Evolutionary conservation across 2,113 vertebrate genomes (phyloP).

Genomic region (Alethe diademata): DNA sequence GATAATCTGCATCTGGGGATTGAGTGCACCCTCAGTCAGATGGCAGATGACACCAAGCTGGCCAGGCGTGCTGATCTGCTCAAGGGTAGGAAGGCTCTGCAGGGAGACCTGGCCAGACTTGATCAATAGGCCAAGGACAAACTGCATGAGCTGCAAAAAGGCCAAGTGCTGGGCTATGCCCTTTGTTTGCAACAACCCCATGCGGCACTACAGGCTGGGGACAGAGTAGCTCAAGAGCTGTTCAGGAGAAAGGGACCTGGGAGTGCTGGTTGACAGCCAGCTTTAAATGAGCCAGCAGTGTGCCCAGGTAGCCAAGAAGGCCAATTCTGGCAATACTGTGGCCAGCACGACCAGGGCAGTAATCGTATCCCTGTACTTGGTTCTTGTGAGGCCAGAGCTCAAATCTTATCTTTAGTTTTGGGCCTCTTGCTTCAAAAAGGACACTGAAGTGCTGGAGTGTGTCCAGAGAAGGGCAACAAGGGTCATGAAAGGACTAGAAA

Average conservation of each 20-base stretch:
- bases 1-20: not conserved
- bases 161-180: no score
- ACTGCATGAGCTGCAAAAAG: not conserved
- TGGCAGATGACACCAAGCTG: not conserved
- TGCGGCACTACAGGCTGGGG: not conserved
- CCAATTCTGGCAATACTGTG: not conserved
- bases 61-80: not conserved
- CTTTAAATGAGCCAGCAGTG: not conserved
- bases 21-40: not conserved
- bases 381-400: not conserved
- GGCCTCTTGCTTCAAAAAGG: not conserved
- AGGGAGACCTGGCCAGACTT: not conserved
- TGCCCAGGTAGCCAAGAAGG: not conserved
- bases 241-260: not conserved
- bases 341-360: not conserved
- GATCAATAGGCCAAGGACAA: not conserved
- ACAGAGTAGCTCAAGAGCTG: rapidly evolving
- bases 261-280: not conserved
- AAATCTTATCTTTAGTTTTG: not conserved
- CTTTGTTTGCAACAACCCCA: not conserved
- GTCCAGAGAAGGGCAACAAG: not conserved
- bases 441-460: not conserved
- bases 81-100: not conserved
- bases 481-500: not conserved
- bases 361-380: not conserved